Evolutionary conservation across 2,113 vertebrate species (phyloP).

Genomic region (Leptodactylus fuscus): DNA sequence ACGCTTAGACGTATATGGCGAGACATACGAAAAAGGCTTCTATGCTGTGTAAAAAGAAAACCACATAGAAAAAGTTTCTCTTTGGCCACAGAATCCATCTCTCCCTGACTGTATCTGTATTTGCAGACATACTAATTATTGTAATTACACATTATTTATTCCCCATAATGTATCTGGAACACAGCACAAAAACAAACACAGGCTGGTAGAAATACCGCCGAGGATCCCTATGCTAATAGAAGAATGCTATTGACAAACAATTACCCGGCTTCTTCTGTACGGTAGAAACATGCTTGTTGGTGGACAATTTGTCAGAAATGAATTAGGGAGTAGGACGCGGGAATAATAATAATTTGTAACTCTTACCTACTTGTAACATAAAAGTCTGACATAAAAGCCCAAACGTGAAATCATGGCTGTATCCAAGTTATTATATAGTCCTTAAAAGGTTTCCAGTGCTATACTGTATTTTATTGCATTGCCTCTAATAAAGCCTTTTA

Average conservation of each 20-base stretch:
- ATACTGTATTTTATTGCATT: background rate
- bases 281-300: background rate
- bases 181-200: background rate
- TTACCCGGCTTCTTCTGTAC: background rate
- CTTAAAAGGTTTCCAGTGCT: background rate
- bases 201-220: background rate
- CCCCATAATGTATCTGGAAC: no score
- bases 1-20: no score
- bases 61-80: no score
- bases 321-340: background rate
- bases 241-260: background rate
- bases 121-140: constrained; percentile 13
- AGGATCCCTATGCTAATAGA: background rate
- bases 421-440: background rate
- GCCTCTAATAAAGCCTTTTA: background rate
- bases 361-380: background rate
- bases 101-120: background rate
- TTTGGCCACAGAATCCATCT: background rate
- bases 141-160: constrained; percentile 5
- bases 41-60: no score
- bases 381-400: background rate
- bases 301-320: constrained; percentile 3
- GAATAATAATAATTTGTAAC: constrained; percentile 7
- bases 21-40: no score
- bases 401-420: background rate